A percentile compares a stretch with the other conserved stretches of the same genome.
Conservation (phyloP, 2,797 vertebrate species). For the Myotis myotis region DNA sequence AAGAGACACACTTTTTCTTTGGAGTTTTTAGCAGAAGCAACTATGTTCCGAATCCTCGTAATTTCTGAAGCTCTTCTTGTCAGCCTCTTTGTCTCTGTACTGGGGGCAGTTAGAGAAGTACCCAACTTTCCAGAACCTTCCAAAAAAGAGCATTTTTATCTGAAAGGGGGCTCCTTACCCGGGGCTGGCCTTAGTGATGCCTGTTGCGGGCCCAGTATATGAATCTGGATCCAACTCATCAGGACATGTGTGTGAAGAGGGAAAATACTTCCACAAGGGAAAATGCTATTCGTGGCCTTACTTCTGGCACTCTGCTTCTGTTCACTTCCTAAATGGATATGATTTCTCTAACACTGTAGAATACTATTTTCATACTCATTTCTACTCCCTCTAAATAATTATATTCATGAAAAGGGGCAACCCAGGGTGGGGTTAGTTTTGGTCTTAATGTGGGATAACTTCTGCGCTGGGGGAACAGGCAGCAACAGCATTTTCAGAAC, state of each 20-base stretch:
- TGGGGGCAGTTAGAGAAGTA: constrained; percentile 31
- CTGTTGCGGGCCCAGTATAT: not conserved
- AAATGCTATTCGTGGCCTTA: not conserved
- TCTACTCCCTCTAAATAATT: not conserved
- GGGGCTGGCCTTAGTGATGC: not conserved
- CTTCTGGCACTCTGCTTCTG: not conserved
- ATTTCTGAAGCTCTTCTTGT: constrained; percentile 19
- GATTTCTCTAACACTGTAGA: not conserved
- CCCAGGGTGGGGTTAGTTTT: too few relatives aligned
- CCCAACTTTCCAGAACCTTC: constrained; percentile 11
- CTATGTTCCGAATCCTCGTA: not conserved
- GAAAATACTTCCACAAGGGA: not conserved
- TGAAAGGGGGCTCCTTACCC: not conserved
- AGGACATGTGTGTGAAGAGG: not conserved
- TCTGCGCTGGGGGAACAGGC: not conserved
- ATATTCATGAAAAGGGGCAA: not conserved
- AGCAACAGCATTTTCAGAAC: not conserved
- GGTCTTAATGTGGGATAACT: not conserved
- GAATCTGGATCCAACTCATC: not conserved
- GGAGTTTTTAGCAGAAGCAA: constrained; percentile 48
- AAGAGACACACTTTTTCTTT: constrained; percentile 60
- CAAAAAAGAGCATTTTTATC: constrained; percentile 18
- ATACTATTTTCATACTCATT: constrained; percentile 9
- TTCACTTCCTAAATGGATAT: not conserved
- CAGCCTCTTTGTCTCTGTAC: not conserved